A percentile compares a stretch with the other conserved stretches of the same genome.
These are phyloP conservation scores for Lepisosteus osseus DNA, from an alignment of 2,113 vertebrate species.

Conservation along the genomic window DNA sequence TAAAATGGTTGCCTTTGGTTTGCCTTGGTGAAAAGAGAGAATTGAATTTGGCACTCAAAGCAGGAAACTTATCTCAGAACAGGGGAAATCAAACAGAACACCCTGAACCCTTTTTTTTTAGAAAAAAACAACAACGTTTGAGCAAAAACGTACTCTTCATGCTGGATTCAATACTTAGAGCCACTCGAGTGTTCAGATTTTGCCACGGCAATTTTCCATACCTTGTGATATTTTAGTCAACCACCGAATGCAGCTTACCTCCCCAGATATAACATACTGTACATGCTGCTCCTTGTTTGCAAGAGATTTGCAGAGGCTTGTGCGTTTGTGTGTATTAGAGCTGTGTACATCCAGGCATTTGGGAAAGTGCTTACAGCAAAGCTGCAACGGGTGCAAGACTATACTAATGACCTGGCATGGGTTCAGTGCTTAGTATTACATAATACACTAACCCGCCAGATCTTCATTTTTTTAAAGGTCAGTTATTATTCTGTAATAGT, in stretches of 20 bases:
- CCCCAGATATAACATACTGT: slow-evolving; percentile 57
- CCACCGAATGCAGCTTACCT: slow-evolving; percentile 69
- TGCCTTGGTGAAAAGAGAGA: too few relatives aligned
- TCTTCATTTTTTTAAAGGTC: slow-evolving; percentile 36
- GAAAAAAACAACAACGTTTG: too few relatives aligned
- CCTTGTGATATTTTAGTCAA: slow-evolving; percentile 66
- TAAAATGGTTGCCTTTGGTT: too few relatives aligned
- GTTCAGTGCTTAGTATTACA: slow-evolving; percentile 45
- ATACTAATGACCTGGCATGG: slow-evolving; percentile 49
- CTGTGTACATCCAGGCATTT: slow-evolving; percentile 58
- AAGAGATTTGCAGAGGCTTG: slow-evolving; percentile 64
- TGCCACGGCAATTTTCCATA: slow-evolving; percentile 34
- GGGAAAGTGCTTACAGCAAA: slow-evolving; percentile 57
- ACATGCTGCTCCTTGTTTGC: slow-evolving; percentile 64
- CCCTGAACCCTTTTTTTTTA: too few relatives aligned
- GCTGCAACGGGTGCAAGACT: slow-evolving; percentile 47
- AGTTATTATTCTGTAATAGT: slow-evolving; percentile 32
- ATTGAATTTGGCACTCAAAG: too few relatives aligned
- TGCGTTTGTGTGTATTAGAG: slow-evolving; percentile 58
- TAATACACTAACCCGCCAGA: slow-evolving; percentile 46
- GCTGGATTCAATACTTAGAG: too few relatives aligned
- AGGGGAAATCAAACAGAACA: too few relatives aligned
- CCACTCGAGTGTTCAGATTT: background rate
- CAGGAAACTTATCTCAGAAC: too few relatives aligned
- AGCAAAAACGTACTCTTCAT: too few relatives aligned